Evolutionary conservation across 2,888 invertebrate genomes (phyloP).

Genomic region (Polyommatus icarus): DNA sequence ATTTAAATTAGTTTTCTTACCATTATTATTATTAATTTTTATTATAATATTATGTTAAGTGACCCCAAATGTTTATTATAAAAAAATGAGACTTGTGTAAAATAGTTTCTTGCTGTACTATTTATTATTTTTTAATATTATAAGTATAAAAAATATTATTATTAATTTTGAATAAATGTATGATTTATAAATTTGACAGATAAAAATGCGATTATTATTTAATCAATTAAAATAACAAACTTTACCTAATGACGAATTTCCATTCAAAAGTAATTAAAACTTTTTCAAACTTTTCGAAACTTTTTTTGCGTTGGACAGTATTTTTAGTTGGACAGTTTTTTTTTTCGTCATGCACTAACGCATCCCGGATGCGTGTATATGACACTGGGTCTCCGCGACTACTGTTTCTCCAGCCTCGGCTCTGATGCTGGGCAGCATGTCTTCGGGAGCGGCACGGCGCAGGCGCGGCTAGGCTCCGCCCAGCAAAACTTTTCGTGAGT

Average conservation of each 20-base stretch:
- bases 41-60: too few relatives aligned
- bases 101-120: too few relatives aligned
- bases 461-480: slow-evolving; percentile 64
- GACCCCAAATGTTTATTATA: too few relatives aligned
- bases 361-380: slow-evolving; percentile 67
- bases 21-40: too few relatives aligned
- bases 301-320: slow-evolving; percentile 17
- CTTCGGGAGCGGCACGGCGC: slow-evolving; percentile 62
- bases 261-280: slow-evolving; percentile 48
- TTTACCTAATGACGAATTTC: slow-evolving; percentile 49
- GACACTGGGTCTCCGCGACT: slow-evolving; percentile 62
- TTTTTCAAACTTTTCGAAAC: slow-evolving; percentile 34
- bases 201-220: neutral
- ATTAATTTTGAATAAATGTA: neutral
- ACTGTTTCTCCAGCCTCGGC: slow-evolving; percentile 63
- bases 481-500: slow-evolving; percentile 60
- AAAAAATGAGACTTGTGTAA: too few relatives aligned
- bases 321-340: slow-evolving; percentile 39
- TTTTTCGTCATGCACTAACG: slow-evolving; percentile 45
- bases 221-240: neutral
- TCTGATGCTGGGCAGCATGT: slow-evolving; percentile 63
- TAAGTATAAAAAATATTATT: neutral
- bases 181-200: neutral
- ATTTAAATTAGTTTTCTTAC: too few relatives aligned
- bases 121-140: too few relatives aligned